Conservation (phyloP, 2,113 vertebrate genomes). For the Chionodraco myersi region DNA sequence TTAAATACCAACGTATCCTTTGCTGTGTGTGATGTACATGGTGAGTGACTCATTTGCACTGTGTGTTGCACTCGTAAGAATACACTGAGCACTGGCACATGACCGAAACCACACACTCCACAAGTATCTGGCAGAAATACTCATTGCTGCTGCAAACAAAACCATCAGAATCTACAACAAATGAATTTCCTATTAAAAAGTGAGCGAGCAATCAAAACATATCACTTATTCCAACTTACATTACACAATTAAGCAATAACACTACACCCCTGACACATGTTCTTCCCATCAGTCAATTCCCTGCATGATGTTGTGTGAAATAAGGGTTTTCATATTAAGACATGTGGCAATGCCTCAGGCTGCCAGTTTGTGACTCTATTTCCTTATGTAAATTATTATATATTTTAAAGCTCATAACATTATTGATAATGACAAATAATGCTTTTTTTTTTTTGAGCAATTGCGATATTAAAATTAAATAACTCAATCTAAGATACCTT, state of each 20-base stretch:
- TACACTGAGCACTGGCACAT: conserved; percentile 54
- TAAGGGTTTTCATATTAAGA: conserved; percentile 6
- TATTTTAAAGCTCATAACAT: background rate
- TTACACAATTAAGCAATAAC: conserved; percentile 3
- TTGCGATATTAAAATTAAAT: background rate
- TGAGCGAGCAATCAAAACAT: conserved; percentile 4
- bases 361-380: background rate
- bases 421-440: background rate
- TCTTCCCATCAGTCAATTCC: background rate
- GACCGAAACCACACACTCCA: conserved; percentile 56
- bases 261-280: background rate
- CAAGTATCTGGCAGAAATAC: conserved; percentile 34
- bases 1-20: conserved; percentile 63
- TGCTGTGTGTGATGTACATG: conserved; percentile 37
- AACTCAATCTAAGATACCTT: background rate
- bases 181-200: background rate
- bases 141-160: conserved; percentile 19
- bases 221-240: background rate
- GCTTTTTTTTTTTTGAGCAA: background rate
- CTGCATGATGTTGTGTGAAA: conserved; percentile 8
- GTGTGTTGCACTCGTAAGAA: conserved; percentile 46
- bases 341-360: background rate
- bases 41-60: conserved; percentile 52
- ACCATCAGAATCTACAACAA: too few relatives aligned
- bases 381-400: background rate